Percentiles rank a stretch among this genome's conserved stretches.
phyloP scores from a whole-genome alignment of 2,113 vertebrate genomes.

The Cynocephalus volans region DNA sequence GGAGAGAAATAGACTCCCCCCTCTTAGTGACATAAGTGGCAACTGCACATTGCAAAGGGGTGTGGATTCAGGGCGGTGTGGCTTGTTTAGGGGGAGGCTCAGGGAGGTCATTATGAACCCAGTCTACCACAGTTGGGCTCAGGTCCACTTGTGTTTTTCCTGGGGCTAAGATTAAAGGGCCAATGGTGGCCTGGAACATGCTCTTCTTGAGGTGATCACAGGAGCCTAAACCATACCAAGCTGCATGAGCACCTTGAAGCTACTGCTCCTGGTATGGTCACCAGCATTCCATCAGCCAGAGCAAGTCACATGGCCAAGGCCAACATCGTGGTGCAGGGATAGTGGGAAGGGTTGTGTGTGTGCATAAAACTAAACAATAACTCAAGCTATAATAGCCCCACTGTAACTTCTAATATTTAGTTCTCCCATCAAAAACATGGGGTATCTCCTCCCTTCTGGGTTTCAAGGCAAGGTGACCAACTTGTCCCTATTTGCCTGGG shows the following conservation, averaged over 20 bases:
- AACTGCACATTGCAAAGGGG: neutral
- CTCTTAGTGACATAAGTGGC: neutral
- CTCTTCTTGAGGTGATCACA: neutral
- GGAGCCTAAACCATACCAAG: accelerated
- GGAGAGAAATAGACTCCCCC: neutral
- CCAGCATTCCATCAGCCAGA: neutral
- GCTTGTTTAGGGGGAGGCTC: neutral
- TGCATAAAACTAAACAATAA: neutral
- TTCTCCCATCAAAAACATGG: neutral
- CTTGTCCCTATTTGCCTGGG: neutral
- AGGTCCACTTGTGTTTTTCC: neutral
- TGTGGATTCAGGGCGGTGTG: neutral
- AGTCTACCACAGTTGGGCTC: neutral
- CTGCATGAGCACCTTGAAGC: accelerated
- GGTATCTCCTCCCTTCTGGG: too few relatives aligned
- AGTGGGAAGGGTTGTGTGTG: accelerated
- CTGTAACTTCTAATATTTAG: neutral
- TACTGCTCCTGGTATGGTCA: neutral
- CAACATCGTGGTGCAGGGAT: too few relatives aligned
- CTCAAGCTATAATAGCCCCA: neutral
- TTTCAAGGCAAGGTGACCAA: neutral
- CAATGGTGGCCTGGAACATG: neutral
- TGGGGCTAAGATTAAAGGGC: neutral
- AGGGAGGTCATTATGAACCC: neutral
- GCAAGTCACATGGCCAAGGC: neutral